Evolutionary conservation across 2,113 vertebrate species (phyloP), one percentile per base, ranked within the genome.

Genomic region (Eclectus roratus): DNA sequence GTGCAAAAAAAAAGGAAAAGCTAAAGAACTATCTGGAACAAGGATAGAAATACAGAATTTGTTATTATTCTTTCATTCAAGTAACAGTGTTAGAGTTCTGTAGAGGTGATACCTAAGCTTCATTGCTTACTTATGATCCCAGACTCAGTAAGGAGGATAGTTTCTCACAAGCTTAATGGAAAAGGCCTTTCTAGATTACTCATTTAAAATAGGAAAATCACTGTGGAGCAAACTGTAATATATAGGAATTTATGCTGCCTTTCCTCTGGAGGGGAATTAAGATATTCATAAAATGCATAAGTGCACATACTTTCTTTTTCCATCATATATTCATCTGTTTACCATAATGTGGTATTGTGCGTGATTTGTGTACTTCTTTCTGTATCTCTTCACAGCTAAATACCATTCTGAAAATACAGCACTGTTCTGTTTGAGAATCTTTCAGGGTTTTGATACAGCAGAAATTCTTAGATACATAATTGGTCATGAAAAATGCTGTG

Each of bases 241-340:
- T 25, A 35, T 37, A 80, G 15, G 39, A 41, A 74, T 91, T 80
- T 79, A 60, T 66, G 21, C 31, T 84, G 31, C 53, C 20, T 84
- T 68, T 52, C 18, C 37, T 78, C 60, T 58, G 49, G 23, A 79
- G 47, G 13, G 49, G 39, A 92, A 76, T 95, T 91, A 94, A 96
- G 81, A 43, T 93, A 94, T 89, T 95, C 50, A 86, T 78, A 58
- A 95, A 92, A 49, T 84, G 47, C 53, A 11, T 84, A 94, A 94
- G 79, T 84, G 52, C 87, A 83, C 37, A 7, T 88, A 47, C 71
- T 94, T 96, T 88, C 63, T 85, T 91, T 50, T 94, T 92, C 65
- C 33, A 50, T 41, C 61, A 11, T 78, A 31, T 23, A 18, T 94
- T 90, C 52, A 80, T 79, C 66, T 92, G 71, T 93, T 96, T 87